These are phyloP conservation scores for Tragelaphus strepsiceros DNA, from an alignment of 2,113 vertebrate species.

Conservation along the genomic window DNA sequence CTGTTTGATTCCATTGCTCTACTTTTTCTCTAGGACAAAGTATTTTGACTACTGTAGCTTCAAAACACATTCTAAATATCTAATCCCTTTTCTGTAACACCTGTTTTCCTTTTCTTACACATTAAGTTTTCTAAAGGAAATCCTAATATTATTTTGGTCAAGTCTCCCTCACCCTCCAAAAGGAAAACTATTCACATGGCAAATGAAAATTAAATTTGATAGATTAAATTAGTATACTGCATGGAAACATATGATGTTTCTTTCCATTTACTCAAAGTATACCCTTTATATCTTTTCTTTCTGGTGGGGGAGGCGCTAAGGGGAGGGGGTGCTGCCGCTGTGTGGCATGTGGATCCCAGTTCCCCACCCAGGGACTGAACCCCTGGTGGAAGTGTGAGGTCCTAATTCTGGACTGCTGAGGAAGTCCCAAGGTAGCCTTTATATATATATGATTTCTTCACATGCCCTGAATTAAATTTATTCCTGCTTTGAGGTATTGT, in stretches of 20 bases:
- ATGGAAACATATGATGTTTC: neutral
- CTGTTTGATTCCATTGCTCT: neutral
- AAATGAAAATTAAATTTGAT: neutral
- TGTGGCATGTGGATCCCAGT: neutral
- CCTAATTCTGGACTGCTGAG: neutral
- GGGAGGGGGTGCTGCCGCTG: neutral
- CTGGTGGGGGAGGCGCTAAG: too few relatives aligned
- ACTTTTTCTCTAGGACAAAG: neutral
- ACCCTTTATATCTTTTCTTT: neutral
- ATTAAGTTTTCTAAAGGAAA: conserved; percentile 15
- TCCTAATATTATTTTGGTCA: neutral
- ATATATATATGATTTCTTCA: conserved; percentile 7
- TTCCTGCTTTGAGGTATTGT: neutral
- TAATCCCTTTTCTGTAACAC: neutral
- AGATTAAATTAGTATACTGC: neutral
- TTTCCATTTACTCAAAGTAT: neutral
- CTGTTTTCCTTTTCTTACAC: neutral
- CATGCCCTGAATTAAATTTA: neutral
- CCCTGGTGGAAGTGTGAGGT: neutral
- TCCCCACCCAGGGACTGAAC: neutral
- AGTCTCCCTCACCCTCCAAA: neutral
- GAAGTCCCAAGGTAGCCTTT: neutral
- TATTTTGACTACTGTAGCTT: neutral
- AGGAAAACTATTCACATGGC: neutral
- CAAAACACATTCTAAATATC: neutral